These are phyloP conservation scores for Anguilla rostrata DNA, from an alignment of 2,113 vertebrate genomes.

Conservation along the genomic window DNA sequence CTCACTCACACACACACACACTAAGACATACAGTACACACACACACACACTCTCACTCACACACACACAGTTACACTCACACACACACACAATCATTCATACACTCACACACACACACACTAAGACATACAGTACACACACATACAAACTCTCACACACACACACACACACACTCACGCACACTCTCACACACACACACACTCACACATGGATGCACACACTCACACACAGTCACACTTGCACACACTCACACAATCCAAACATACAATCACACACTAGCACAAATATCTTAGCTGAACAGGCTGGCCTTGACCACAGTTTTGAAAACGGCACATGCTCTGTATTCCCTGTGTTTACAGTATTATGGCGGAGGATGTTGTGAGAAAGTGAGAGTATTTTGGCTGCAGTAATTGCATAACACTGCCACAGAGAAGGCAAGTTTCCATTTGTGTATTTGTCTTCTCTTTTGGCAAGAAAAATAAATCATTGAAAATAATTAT, in stretches of 20 bases:
- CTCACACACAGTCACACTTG: slow-evolving; percentile 23
- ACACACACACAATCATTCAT: too few species aligned
- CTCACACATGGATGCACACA: slow-evolving; percentile 15
- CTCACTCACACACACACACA: slow-evolving; percentile 31
- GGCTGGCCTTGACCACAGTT: background rate
- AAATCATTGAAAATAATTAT: background rate
- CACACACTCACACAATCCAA: slow-evolving; percentile 19
- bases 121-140: background rate
- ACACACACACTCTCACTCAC: slow-evolving; percentile 17
- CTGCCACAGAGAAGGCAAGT: background rate
- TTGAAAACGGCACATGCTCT: background rate
- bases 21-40: too few species aligned
- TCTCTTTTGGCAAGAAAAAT: background rate
- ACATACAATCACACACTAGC: background rate
- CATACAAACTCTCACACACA: slow-evolving; percentile 24
- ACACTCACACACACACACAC: slow-evolving; percentile 31
- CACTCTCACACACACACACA: slow-evolving; percentile 24
- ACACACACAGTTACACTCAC: slow-evolving; percentile 21
- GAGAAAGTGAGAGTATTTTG: slow-evolving; percentile 7
- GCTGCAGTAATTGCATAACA: background rate
- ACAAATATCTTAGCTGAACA: background rate
- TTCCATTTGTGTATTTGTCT: background rate
- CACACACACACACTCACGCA: slow-evolving; percentile 33
- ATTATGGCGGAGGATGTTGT: background rate
- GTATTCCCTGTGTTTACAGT: background rate